Base-by-base conservation (phyloP, 1,140 invertebrate species). In the Scaptomyza hsui region DNA sequence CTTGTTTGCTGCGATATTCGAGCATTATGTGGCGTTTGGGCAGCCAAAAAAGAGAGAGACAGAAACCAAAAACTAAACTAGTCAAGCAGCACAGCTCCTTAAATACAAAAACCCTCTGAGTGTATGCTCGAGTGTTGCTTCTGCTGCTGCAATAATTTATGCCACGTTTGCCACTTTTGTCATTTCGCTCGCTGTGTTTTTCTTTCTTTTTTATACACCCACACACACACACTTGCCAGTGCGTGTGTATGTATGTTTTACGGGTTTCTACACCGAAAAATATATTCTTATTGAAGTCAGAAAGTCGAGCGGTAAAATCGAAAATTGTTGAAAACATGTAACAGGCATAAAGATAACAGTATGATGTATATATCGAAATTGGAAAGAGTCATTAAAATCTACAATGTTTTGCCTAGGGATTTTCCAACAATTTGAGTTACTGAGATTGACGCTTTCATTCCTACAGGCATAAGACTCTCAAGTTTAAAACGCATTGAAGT, bases 111-210 rank as follows among this genome's bases (percentile, higher is more conserved):
- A 12, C 2, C 1, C 19, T n/a, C 19, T 6, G 51, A 44, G 21
- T 35, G 52, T 51, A 19, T 56, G 24, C 19, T 7, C 29, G 29
- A 13, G 35, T 19, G 24, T 19, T 55, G 24, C 21, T 37, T 12
- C n/a, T 53, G 15, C 12, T 48, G 3, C 21, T 13, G 29, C 56
- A 68, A 69, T 85, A 86, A 86, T 86, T 86, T 86, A 86, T 86
- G 82, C 82, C 82, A 86, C 82, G 81, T 86, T 86, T 78, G 81
- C 71, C 82, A 86, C 77, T 86, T 86, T 88, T 86, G 81, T 88
- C 81, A 88, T 88, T 81, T 86, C 74, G 78, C 53, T 39, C 55
- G 63, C 62, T 62, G 55, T 71, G 47, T 53, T 48, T 59, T 24
- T 52, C 42, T 68, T 56, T 32, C 47, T 52, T 61, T 68, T 61